Evolutionary conservation across 2,797 vertebrate genomes (phyloP).

Genomic region (Prionace glauca): DNA sequence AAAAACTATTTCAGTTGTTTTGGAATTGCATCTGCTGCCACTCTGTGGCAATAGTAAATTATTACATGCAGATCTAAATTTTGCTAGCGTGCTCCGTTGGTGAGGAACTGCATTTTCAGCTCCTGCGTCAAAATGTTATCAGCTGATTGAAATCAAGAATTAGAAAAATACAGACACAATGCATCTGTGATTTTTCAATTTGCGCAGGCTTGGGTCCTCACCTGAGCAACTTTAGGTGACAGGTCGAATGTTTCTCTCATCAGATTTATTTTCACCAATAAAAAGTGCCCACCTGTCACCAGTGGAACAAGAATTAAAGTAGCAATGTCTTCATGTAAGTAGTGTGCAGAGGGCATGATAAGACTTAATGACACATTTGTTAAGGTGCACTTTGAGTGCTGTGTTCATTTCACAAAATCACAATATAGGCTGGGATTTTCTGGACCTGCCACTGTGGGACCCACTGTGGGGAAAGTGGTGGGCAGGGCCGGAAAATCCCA

Average conservation of each 20-base stretch:
- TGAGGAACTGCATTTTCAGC: neutral
- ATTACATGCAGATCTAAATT: neutral
- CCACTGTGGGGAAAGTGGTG: too few relatives aligned
- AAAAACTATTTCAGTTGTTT: neutral
- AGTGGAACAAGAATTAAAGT: constrained; percentile 14
- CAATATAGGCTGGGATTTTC: neutral
- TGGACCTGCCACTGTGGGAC: too few relatives aligned
- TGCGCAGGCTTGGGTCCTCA: neutral
- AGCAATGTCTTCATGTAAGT: neutral
- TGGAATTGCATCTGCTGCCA: neutral
- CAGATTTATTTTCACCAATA: neutral
- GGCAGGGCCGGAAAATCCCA: too few relatives aligned
- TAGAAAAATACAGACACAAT: neutral
- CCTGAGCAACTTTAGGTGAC: neutral
- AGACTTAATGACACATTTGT: neutral
- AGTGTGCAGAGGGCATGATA: neutral
- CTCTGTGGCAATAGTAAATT: neutral
- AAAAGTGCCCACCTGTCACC: neutral
- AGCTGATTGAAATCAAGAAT: neutral
- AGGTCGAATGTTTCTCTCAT: neutral
- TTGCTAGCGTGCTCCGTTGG: neutral
- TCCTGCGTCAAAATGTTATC: neutral
- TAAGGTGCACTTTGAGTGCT: neutral
- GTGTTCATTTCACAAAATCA: neutral
- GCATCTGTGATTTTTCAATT: neutral